Percentiles rank a stretch among this genome's conserved stretches.
Conservation (phyloP, 2,113 vertebrate species). For the Cyanocitta stelleri region DNA sequence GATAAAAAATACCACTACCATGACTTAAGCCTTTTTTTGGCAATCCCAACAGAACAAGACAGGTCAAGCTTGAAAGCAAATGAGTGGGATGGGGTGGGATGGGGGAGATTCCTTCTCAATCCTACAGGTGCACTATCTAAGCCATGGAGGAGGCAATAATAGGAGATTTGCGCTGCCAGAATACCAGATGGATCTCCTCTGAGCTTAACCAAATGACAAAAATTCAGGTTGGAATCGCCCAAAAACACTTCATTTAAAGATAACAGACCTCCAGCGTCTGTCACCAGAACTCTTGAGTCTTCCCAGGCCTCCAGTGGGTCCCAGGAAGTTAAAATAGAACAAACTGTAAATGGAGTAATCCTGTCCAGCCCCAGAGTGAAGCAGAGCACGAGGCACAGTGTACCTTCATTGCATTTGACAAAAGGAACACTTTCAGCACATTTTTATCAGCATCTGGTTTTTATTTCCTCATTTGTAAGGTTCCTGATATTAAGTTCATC, state of each 20-base stretch:
- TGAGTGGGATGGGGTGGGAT: too few species aligned
- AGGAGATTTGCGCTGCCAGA: neutral
- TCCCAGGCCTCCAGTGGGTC: neutral
- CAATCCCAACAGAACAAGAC: neutral
- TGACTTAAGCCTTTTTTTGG: neutral
- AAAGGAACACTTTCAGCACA: neutral
- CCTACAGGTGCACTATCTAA: constrained; percentile 26
- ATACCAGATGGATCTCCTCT: neutral
- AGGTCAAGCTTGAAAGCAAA: neutral
- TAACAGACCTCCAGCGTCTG: neutral
- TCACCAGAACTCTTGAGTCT: neutral
- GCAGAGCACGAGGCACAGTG: neutral
- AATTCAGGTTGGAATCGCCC: neutral
- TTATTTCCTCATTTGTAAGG: constrained; percentile 20
- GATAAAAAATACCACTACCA: neutral
- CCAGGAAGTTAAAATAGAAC: neutral
- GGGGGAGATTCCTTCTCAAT: neutral
- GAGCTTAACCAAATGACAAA: neutral
- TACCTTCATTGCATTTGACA: neutral
- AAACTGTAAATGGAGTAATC: neutral
- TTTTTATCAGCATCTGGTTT: constrained; percentile 18
- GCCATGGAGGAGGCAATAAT: neutral
- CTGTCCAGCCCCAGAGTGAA: neutral
- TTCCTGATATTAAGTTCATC: constrained; percentile 19
- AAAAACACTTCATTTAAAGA: neutral